Evolutionary conservation across 1,140 invertebrate species (phyloP), one percentile per base, ranked within the genome.

Genomic region (Thrips palmi): DNA sequence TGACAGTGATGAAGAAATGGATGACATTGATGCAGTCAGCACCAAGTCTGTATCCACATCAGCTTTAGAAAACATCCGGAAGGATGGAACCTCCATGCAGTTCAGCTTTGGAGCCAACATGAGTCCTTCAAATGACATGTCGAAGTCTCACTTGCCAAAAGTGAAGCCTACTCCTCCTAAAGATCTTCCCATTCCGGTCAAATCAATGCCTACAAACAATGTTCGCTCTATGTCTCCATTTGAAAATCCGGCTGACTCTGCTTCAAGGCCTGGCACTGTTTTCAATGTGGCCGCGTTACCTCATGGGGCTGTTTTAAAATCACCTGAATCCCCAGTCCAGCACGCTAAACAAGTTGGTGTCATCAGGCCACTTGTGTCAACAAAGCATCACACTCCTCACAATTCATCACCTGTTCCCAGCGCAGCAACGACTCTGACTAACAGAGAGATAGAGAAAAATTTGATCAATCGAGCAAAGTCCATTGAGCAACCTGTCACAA

Each of bases 381-480:
- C 63, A 0, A 61, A 59, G 33, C 53, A 33, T 30, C 14, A 23
- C 43, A 46, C 39, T 42, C 19, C 30, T 45, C n/a, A 38, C 43
- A 6, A 40, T 44, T 31, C n/a, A 25, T 31, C 23, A 40, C 17
- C 27, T 33, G 18, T 27, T 55, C 4, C 54, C 56, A 33, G 42
- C 51, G 25, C 50, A 54, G 2, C 59, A 59, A 25, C 61, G 35
- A 56, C 54, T 47, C 46, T 74, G 20, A 73, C 70, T 23, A 65
- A 65, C 33, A 54, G 69, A 21, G 74, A 77, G 52, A 64, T 74
- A 15, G 74, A 76, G 48, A 77, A 77, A 52, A 77, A 78, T 54
- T 55, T 68, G 18, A 77, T 74, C 39, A 78, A 78, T 56, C 62
- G 65, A 25, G 65, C 67, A 33, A 78, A 76, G 50, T 71, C 59